Evolutionary conservation across 2,113 vertebrate genomes (phyloP), one percentile per base, ranked within the genome.

Genomic region (Dinomys branickii): DNA sequence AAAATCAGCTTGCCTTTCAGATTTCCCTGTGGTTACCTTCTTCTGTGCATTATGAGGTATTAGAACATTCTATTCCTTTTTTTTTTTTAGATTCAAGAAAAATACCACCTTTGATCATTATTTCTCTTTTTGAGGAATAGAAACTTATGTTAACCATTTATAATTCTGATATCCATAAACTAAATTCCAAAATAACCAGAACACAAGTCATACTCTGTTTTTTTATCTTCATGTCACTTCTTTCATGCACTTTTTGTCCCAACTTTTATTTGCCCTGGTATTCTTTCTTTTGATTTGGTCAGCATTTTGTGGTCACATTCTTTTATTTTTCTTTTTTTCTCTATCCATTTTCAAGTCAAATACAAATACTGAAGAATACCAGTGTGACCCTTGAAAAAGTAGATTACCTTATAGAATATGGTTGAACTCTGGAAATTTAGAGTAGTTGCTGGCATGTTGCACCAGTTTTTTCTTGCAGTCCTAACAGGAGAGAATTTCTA

Each of bases 1-100:
- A 93, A 95, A 94, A 88, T 85, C 41, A 83, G 17, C 33, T 56
- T 81, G 24, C n/a, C 41, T 92, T 90, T 96, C 58, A 88, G 77
- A 93, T 33, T 93, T 24, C 83, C 26, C 28, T 95, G 84, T 97
- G 35, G 33, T 88, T 90, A 47, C 44, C 0, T 94, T 75, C 84
- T 71, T 56, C 3, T 41, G 5, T 71, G 69, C 54, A 35, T 54
- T 85, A 50, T 52, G 41, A 75, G 22, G 38, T 89, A 47, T 92
- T 75, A 91, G 56, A 90, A 71, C 90, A 16, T 78, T 87, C 59
- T 87, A 28, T 88, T 91, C 61, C n/a, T 47, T 22, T 63, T 81
- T 67, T 93, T 94, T 78, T 89, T 69, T 91, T 58, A 67, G 85
- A 20, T 56, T 56, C 19, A 17, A 50, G 26, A 69, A 82, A 89